Conservation (phyloP, 2,113 vertebrate species). For the Ochotona princeps region DNA sequence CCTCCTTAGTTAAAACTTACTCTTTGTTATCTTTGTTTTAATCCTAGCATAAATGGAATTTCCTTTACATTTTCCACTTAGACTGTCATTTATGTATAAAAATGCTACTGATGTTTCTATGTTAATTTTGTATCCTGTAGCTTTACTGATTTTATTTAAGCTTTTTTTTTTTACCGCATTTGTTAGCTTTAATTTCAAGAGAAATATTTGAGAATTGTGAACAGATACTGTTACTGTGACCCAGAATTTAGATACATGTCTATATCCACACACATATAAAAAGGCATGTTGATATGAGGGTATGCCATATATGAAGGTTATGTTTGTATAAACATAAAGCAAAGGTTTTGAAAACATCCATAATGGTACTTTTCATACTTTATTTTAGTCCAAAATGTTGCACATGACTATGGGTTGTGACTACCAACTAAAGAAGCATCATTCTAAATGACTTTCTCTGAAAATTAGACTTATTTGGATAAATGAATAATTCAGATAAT, state of each 20-base stretch:
- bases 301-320: no score
- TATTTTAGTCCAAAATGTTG: slow-evolving; percentile 46
- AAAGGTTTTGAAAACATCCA: slow-evolving; percentile 40
- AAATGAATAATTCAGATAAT: slow-evolving; percentile 5
- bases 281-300: background rate
- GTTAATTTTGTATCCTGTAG: background rate
- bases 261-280: background rate
- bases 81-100: background rate
- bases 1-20: background rate
- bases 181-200: background rate
- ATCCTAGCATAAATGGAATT: background rate
- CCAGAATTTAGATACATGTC: background rate
- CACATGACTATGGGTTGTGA: background rate
- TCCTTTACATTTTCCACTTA: background rate
- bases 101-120: background rate
- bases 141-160: background rate
- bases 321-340: background rate
- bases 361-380: background rate
- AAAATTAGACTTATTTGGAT: background rate
- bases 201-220: slow-evolving; percentile 24
- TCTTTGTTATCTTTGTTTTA: background rate
- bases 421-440: background rate
- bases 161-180: background rate
- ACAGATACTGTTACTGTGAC: slow-evolving; percentile 13
- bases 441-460: background rate